Conservation (phyloP, 2,113 vertebrate species). For the Kryptolebias marmoratus region DNA sequence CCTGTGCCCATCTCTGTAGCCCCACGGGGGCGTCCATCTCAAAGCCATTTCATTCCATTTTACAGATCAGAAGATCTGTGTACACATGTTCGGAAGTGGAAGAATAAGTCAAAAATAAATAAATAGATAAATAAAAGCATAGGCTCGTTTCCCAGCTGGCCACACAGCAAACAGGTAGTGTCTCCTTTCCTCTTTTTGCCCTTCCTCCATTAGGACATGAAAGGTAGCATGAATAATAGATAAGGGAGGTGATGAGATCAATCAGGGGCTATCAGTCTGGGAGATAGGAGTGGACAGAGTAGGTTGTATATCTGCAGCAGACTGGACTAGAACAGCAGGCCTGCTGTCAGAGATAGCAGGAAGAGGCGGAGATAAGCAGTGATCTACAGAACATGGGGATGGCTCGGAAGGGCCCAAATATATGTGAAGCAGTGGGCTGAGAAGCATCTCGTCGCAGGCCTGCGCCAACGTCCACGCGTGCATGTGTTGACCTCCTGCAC, state of each 20-base stretch:
- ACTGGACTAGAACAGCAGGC: conserved; percentile 49
- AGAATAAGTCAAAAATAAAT: conserved; percentile 86
- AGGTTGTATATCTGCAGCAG: conserved; percentile 54
- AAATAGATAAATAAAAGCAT: conserved; percentile 89
- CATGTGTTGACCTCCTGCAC: conserved; percentile 59
- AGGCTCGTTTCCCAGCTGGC: conserved; percentile 51
- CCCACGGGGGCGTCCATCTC: conserved; percentile 86
- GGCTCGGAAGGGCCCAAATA: conserved; percentile 24
- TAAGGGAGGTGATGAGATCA: conserved; percentile 69
- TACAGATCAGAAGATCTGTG: conserved; percentile 90
- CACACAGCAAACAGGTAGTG: conserved; percentile 55
- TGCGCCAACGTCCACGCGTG: conserved; percentile 41
- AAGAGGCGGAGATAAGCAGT: conserved; percentile 53
- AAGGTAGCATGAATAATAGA: conserved; percentile 73
- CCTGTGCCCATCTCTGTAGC: conserved; percentile 90
- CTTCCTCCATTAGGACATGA: conserved; percentile 60
- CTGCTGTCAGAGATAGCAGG: conserved; percentile 59
- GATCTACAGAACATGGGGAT: conserved; percentile 25
- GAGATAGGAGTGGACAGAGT: conserved; percentile 70
- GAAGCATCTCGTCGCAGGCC: conserved; percentile 38
- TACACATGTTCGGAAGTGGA: conserved; percentile 82
- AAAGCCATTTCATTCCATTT: conserved; percentile 92
- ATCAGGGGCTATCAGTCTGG: conserved; percentile 74
- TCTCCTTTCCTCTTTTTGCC: conserved; percentile 55
- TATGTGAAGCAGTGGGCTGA: conserved; percentile 21